A percentile compares a stretch with the other conserved stretches of the same genome.
Evolutionary conservation across 1,140 invertebrate species (phyloP).

Genomic region (Phenacoccus solenopsis): DNA sequence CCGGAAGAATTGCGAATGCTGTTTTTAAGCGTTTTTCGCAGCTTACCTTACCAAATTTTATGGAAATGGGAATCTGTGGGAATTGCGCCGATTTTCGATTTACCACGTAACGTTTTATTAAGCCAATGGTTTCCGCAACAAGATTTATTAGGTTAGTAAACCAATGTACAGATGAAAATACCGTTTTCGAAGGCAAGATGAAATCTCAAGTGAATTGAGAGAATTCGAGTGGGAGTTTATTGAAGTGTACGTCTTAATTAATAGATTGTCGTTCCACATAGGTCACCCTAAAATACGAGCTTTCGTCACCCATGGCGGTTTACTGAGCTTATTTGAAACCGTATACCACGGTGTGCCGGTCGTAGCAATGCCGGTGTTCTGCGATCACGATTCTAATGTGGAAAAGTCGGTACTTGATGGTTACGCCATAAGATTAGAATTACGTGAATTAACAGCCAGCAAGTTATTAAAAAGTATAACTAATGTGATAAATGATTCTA

Average conservation of each 20-base stretch:
- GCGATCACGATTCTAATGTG: conserved; percentile 63
- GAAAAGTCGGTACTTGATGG: not conserved
- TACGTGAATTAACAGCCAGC: not conserved
- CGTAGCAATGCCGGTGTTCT: conserved; percentile 59
- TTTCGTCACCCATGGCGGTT: conserved; percentile 69
- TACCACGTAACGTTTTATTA: conserved; percentile 19
- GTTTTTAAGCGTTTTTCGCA: conserved; percentile 30
- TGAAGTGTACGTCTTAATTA: too few relatives aligned
- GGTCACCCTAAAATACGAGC: conserved; percentile 58
- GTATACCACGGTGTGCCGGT: conserved; percentile 66
- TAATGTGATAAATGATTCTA: conserved; percentile 8
- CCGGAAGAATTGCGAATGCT: conserved; percentile 26
- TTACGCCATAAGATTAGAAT: conserved; percentile 7
- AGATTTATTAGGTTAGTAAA: conserved; percentile 21
- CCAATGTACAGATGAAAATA: not conserved
- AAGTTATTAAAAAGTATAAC: not conserved
- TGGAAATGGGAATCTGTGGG: conserved; percentile 42
- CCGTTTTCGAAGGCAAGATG: not conserved
- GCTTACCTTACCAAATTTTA: conserved; percentile 38
- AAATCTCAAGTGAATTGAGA: too few relatives aligned
- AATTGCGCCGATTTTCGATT: not conserved
- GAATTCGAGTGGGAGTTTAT: too few relatives aligned
- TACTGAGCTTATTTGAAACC: conserved; percentile 67
- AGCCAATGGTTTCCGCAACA: conserved; percentile 23
- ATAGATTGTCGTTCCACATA: too few relatives aligned